Conservation (phyloP, 2,888 invertebrate genomes). For the Drosophila neotestacea region DNA sequence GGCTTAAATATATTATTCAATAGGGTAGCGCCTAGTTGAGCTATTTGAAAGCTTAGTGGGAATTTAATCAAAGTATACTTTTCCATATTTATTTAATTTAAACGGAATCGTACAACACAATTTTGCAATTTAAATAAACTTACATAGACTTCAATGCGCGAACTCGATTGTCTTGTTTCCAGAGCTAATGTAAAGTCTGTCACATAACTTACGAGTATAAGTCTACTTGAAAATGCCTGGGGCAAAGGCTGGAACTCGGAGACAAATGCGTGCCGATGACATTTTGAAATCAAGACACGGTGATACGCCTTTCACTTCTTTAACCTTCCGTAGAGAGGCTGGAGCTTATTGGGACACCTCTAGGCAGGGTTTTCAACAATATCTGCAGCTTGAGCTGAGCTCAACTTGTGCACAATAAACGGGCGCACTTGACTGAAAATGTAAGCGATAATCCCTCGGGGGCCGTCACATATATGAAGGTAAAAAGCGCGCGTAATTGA, state of each 20-base stretch:
- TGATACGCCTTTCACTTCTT: conserved; percentile 65
- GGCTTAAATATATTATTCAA: too few relatives aligned
- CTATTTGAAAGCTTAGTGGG: too few relatives aligned
- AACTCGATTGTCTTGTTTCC: conserved; percentile 11
- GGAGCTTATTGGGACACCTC: conserved; percentile 12
- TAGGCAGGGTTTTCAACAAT: conserved; percentile 32
- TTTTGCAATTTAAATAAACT: conserved; percentile 24
- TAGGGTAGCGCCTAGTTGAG: not conserved
- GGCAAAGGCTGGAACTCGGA: conserved; percentile 11
- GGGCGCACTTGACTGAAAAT: conserved; percentile 71
- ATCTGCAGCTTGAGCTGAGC: conserved; percentile 50
- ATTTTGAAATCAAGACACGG: conserved; percentile 69
- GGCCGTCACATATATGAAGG: conserved; percentile 56
- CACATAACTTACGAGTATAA: conserved; percentile 9
- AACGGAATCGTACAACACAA: conserved; percentile 6
- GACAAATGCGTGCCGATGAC: conserved; percentile 55
- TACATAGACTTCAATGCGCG: conserved; percentile 5
- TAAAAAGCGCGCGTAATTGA: conserved; percentile 70
- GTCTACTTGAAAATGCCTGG: not conserved
- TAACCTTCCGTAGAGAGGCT: conserved; percentile 11
- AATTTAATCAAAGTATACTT: not conserved
- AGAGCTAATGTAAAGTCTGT: conserved; percentile 20
- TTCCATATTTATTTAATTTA: conserved; percentile 14
- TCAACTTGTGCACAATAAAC: conserved; percentile 70
- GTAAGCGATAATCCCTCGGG: conserved; percentile 76